Base-by-base conservation (phyloP, 2,797 vertebrate genomes). In the Huso huso region DNA sequence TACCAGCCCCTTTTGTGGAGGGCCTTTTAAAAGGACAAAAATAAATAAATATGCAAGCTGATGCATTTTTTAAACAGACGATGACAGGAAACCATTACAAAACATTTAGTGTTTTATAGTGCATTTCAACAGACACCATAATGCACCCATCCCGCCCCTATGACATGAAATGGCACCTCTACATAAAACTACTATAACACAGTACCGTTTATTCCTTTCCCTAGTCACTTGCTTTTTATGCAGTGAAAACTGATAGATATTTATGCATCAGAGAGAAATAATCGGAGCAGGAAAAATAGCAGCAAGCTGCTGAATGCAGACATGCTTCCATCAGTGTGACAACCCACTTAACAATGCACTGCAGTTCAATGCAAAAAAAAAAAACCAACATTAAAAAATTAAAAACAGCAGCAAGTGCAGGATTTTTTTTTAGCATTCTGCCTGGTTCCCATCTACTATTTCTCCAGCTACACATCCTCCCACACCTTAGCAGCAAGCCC, bases 321-420 rank as follows among this genome's bases (percentile, higher is more conserved):
- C 69, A 59, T 51, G 13, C 76, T 75, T 66, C 12, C 0, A 74
- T 79, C 66, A 51, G 75, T 77, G 71, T 76, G 79, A 83, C 81
- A 77, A 82, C 78, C 72, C 73, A 71, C 65, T 5, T 13, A 37
- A 49, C 77, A 83, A 82, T 83, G 81, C 80, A 73, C 71, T 76
- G 84, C 74, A 84, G 82, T 79, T 79, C 79, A 80, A 82, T 81
- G 78, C 82, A 10, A 59, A 37, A 5, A 18, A 18, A 18, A 1
- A 18, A 18, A 37, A 37, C n/a, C n/a, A 4, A 37, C 23, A 37
- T 37, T 37, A 37, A 37, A 5, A 37, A 37, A 37, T 37, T 37
- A 37, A 37, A 4, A 37, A 5, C 51, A 62, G 70, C 75, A 81
- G 71, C 72, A 4, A 37, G 76, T 63, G 68, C 77, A 71, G 79